phyloP scores from a whole-genome alignment of 2,888 invertebrate species.

The Gerosis bhagava region DNA sequence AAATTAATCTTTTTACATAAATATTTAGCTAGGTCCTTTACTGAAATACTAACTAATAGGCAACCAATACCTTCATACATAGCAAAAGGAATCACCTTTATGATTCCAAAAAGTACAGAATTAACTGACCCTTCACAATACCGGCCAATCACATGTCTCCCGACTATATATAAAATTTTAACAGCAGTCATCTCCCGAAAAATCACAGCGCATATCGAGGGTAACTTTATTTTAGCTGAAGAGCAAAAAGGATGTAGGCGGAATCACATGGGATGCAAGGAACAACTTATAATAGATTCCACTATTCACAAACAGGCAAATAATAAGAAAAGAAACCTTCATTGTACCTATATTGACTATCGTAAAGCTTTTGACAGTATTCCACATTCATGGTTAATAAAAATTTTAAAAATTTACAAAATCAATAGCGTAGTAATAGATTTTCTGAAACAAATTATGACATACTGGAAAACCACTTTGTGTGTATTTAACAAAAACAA shows the following conservation, averaged over 20 bases:
- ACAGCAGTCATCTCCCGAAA: conserved; percentile 26
- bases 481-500: no score
- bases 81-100: conserved; percentile 30
- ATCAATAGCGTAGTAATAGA: not conserved
- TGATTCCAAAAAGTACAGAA: conserved; percentile 27
- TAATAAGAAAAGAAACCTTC: no score
- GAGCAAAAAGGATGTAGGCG: conserved; percentile 27
- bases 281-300: no score
- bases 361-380: conserved; percentile 8
- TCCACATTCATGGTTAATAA: no score
- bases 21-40: conserved; percentile 20
- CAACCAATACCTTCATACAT: conserved; percentile 26
- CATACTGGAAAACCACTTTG: not conserved
- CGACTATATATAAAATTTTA: conserved; percentile 33
- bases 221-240: conserved; percentile 24
- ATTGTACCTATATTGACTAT: conserved; percentile 21
- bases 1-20: conserved; percentile 25
- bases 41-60: conserved; percentile 22
- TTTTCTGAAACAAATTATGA: not conserved
- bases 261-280: no score
- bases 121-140: conserved; percentile 30
- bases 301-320: no score
- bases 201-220: conserved; percentile 20
- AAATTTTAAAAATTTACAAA: not conserved
- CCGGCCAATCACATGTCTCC: conserved; percentile 36